Base-by-base conservation (phyloP, 2,797 vertebrate species). In the Eurystomus glaucurus region DNA sequence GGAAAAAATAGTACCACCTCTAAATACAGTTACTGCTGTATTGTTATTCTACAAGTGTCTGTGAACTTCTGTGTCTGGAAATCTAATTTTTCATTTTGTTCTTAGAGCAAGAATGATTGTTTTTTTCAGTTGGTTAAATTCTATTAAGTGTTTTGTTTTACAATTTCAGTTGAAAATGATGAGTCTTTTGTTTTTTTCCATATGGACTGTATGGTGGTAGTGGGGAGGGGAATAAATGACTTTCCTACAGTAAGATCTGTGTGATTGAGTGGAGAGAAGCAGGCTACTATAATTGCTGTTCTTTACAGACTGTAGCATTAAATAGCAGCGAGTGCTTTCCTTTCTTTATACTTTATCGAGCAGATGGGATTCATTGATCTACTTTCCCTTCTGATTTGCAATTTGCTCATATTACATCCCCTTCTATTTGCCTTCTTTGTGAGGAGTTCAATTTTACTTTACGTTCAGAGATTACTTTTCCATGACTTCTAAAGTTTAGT, bases 361-460 rank as follows among this genome's bases (percentile, higher is more conserved):
- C 46, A 89, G 74, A 92, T 82, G 71, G 82, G 77, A 95, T 90
- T 85, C 74, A 92, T 93, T 80, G 90, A 95, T 93, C 68, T 88
- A 28, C 76, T 81, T 82, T 94, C 70, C 17, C 54, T 93, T 48
- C 55, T 71, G 45, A 88, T 92, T 85, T 94, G 23, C 58, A 41
- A 37, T 75, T 92, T 94, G 43, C 62, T 85, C 58, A 76, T 78
- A 88, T 64, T 80, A 50, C 39, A 68, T 62, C 11, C 33, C 19
- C 35, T 86, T 57, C 48, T 85, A 50, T 92, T 90, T 76, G 17
- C 62, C 48, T 79, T 69, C 54, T 96, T 93, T 93, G 50, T 82
- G 60, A 88, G 79, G 48, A 90, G 55, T 74, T 93, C 66, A 87
- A 45, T 88, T 89, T 69, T 79, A 37, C 25, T 92, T 88, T 82